Conservation (phyloP, 2,797 vertebrate species). For the Salarias fasciatus region DNA sequence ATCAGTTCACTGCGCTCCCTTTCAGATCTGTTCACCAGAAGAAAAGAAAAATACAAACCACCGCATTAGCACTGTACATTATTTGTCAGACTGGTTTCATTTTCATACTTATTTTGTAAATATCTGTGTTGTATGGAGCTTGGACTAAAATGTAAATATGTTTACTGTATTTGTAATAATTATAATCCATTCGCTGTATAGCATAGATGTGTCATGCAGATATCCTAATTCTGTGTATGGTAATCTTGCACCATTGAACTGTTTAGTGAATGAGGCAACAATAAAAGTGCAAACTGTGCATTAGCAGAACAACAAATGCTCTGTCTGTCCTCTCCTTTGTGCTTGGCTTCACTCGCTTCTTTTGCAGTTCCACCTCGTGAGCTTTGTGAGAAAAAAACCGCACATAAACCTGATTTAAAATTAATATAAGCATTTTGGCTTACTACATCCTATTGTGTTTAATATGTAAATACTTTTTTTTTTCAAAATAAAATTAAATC, state of each 20-base stretch:
- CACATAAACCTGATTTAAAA: background rate
- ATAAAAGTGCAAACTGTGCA: constrained; percentile 97
- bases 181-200: constrained; percentile 99
- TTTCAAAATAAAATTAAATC: too few species aligned
- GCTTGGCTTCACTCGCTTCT: constrained; percentile 1
- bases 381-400: background rate
- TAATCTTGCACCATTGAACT: constrained; percentile 97
- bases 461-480: too few species aligned
- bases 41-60: constrained; percentile 68
- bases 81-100: constrained; percentile 90
- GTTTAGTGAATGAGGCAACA: constrained; percentile 97
- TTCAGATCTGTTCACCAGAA: constrained; percentile 61
- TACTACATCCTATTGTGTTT: too few species aligned
- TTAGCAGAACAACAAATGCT: constrained; percentile 71
- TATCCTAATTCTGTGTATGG: constrained; percentile 98
- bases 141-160: constrained; percentile 99
- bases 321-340: constrained; percentile 52
- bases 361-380: too few species aligned
- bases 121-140: constrained; percentile 97
- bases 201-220: constrained; percentile 98
- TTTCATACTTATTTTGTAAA: constrained; percentile 99
- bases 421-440: too few species aligned
- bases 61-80: constrained; percentile 92
- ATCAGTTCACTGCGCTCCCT: constrained; percentile 60
- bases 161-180: constrained; percentile 99